Conservation (phyloP, 2,888 invertebrate species). For the Saturnia japonica region DNA sequence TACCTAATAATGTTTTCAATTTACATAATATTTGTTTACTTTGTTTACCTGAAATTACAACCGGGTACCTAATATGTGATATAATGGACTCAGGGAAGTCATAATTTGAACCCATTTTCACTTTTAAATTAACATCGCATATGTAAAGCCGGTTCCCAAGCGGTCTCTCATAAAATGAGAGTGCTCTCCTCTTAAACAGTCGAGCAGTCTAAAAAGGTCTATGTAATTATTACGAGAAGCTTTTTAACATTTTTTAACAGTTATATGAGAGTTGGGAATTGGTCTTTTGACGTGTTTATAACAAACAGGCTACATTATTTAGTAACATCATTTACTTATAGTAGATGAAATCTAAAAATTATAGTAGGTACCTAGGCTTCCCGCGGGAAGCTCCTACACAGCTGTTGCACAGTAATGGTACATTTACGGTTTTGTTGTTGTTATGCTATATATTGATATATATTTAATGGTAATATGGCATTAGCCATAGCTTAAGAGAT, state of each 20-base stretch:
- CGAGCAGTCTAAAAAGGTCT: constrained; percentile 40
- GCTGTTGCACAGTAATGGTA: neutral
- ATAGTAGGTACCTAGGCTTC: neutral
- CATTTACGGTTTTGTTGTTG: neutral
- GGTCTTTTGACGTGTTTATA: constrained; percentile 36
- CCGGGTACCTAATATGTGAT: constrained; percentile 17
- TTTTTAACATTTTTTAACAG: constrained; percentile 47
- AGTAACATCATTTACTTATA: neutral
- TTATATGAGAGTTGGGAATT: constrained; percentile 38
- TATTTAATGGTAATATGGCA: too few species aligned
- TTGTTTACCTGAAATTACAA: neutral
- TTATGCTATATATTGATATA: neutral
- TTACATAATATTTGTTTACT: constrained; percentile 12
- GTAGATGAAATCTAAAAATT: neutral
- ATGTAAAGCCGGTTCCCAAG: constrained; percentile 37
- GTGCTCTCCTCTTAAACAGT: constrained; percentile 37
- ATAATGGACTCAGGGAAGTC: constrained; percentile 20
- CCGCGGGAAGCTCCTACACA: neutral
- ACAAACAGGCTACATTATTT: neutral
- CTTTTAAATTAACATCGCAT: constrained; percentile 41
- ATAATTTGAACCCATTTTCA: constrained; percentile 27
- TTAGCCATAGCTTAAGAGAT: too few species aligned
- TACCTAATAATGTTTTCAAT: neutral
- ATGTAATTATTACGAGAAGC: constrained; percentile 42
- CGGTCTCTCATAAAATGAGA: constrained; percentile 38